Evolutionary conservation across 92 coral and sea anemone species (phyloP), one percentile per base, ranked within the genome.

Genomic region (Isaurus tuberculatus): DNA sequence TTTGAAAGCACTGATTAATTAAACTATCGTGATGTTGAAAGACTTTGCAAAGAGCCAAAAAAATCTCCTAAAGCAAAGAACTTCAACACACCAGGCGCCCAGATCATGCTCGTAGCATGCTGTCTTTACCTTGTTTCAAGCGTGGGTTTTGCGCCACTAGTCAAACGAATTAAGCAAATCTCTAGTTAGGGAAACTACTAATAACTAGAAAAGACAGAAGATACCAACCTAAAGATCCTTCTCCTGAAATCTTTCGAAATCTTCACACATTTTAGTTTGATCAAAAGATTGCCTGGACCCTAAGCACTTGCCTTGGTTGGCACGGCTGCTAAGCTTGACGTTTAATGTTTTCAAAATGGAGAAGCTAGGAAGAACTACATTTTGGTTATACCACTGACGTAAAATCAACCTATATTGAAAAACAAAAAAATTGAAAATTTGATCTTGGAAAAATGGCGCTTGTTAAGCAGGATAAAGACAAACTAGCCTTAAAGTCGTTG

Each of bases 401-500:
- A 19, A 53, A 0, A 17, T 7, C 25, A 19, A 3, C 20, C 20
- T 0, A 17, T 53, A 2, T 40, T 22, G n/a, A 20, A 22, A 27
- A 10, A 9, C n/a, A 4, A 27, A 51, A 14, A 10, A 11, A 22
- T 40, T 23, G 19, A 71, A 22, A 26, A 68, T 19, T 40, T 13
- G 58, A 9, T 42, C 51, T 40, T 25, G 19, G 15, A 4, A 29
- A 2, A 7, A 94, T 94, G 98, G 98, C 93, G 17, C 68, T 94
- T 27, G 92, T 79, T 0, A 94, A 92, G 30, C 81, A 86, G 5
- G 94, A 72, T 6, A 46, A 75, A 30, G 73, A 72, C 27, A 87
- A 91, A 70, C 65, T 87, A 27, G 82, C 83, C 33, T 80, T 85
- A 37, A 2, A 16, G 8, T 49, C 57, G 23, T 30, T 28, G 43